These are phyloP conservation scores for Todiramphus chloris DNA, from an alignment of 2,113 vertebrate genomes.

Conservation along the genomic window DNA sequence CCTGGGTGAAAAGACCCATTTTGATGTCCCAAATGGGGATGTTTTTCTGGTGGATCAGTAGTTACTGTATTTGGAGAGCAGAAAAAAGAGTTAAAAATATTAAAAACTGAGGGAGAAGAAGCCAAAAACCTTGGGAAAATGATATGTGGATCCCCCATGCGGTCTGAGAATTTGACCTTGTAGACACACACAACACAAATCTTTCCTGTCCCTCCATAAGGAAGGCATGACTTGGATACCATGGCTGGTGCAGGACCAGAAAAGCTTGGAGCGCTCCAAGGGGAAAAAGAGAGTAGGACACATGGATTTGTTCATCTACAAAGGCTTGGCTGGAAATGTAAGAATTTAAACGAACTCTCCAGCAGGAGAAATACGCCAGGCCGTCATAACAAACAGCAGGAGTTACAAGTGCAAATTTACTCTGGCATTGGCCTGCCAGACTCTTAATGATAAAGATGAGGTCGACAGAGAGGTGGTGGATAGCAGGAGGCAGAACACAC, in stretches of 20 bases:
- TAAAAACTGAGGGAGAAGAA: not conserved
- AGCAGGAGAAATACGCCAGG: not conserved
- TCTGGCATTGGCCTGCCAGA: not conserved
- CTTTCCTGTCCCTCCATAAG: not conserved
- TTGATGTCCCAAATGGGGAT: not conserved
- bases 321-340: slow-evolving; percentile 22
- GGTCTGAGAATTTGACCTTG: not conserved
- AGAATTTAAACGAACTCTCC: not conserved
- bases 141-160: not conserved
- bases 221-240: not conserved
- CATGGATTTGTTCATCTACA: slow-evolving; percentile 16
- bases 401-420: slow-evolving; percentile 15
- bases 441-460: not conserved
- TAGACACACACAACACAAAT: not conserved
- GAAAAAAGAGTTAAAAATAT: not conserved
- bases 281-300: not conserved
- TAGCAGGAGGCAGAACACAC: not conserved
- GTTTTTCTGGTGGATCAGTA: not conserved
- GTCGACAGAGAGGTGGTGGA: not conserved
- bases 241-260: not conserved
- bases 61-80: not conserved
- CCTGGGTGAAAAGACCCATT: not conserved
- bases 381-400: slow-evolving; percentile 19
- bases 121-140: not conserved
- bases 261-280: not conserved